Evolutionary conservation across 2,888 invertebrate species (phyloP), one percentile per base, ranked within the genome.

Genomic region (Pterostichus madidus): DNA sequence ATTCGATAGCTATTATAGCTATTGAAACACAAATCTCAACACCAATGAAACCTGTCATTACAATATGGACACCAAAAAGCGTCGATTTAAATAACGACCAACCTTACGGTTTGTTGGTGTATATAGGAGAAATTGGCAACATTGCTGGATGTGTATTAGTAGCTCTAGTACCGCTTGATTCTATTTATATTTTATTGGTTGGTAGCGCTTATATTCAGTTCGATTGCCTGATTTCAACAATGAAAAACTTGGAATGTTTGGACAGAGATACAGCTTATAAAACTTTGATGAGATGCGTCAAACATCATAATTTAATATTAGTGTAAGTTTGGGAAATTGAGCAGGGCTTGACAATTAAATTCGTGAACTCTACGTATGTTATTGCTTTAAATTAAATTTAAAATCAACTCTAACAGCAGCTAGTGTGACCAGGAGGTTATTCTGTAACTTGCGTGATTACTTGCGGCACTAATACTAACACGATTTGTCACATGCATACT

Each of bases 161-260:
- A 8, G 61, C 79, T 31, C 32, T 79, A 17, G 79, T 79, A 4
- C 79, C 79, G 11, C 31, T 61, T 13, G 79, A 79, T 79, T 32
- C 24, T 10, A 31, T 79, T 11, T 79, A 61, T 79, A 79, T 64
- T 11, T 31, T 79, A n/a, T n/a, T 79, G 13, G 24, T 64, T 10
- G 79, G 79, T 4, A 79, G 64, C 49, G 79, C 79, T 3, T 79
- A 79, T 31, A 64, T 79, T 8, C 79, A 79, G 11, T 49, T 79
- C 10, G 79, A 53, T 7, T 79, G 79, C 15, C n/a, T 79, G 17
- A 53, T 46, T 0, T 46, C 44, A 5, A 79, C 64, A 11, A 17
- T 79, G 46, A 39, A 13, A 11, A 44, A 61, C 44, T 31, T 64
- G 61, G 49, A 64, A 24, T 79, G 79, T 24, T 6, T n/a, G 11